Evolutionary conservation across 2,113 vertebrate genomes (phyloP).

Genomic region (Hemichromis elongatus): DNA sequence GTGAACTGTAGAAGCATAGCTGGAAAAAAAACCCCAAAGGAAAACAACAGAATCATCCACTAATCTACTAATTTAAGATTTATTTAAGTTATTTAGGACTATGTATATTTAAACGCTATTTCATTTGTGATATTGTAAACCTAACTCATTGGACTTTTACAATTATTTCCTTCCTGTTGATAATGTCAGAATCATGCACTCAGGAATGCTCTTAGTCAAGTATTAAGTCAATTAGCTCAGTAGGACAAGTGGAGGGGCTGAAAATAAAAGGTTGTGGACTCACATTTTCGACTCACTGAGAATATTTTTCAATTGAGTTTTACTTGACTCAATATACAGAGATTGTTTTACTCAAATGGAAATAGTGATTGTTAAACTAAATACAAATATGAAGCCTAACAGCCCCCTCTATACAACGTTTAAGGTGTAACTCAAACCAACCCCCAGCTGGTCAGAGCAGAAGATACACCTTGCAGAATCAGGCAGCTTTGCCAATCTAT

Average conservation of each 20-base stretch:
- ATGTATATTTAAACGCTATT: background rate
- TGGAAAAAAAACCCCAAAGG: background rate
- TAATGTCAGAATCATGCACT: background rate
- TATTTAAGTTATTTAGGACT: background rate
- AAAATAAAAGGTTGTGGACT: background rate
- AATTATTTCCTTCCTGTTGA: background rate
- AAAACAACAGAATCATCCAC: background rate
- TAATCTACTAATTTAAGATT: background rate
- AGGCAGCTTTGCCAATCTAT: rapidly evolving
- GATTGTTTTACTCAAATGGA: background rate
- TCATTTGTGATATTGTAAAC: background rate
- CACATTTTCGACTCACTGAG: background rate
- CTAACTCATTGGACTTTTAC: background rate
- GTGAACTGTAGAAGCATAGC: background rate
- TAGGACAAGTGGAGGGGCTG: background rate
- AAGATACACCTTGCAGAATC: background rate
- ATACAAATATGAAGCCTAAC: background rate
- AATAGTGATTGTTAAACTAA: background rate
- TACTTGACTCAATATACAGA: background rate
- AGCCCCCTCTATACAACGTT: background rate
- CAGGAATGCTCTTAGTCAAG: rapidly evolving
- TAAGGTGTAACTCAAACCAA: background rate
- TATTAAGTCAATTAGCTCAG: background rate
- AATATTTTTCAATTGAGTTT: background rate
- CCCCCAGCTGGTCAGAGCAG: background rate